Percentiles rank a stretch among this genome's conserved stretches.
Evolutionary conservation across 2,113 vertebrate genomes (phyloP).

Genomic region (Corythornis cristatus): DNA sequence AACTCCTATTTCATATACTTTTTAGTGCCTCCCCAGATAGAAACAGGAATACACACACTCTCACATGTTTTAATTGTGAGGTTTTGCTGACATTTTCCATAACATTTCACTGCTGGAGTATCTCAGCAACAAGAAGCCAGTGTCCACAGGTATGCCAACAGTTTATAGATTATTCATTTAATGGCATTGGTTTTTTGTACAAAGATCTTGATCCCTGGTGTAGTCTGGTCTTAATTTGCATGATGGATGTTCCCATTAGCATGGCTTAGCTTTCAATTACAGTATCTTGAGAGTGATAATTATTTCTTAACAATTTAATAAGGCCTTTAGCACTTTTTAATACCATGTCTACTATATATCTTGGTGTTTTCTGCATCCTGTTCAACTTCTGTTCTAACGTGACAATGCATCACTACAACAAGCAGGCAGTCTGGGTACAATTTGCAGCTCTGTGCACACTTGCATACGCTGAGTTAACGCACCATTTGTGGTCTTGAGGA

Average conservation of each 20-base stretch:
- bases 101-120: not conserved
- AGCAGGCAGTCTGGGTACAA: not conserved
- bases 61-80: not conserved
- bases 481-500: not conserved
- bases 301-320: not conserved
- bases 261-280: not conserved
- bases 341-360: not conserved
- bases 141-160: not conserved
- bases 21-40: not conserved
- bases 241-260: not conserved
- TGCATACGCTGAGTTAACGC: not conserved
- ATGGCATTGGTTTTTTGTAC: not conserved
- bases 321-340: not conserved
- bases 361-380: not conserved
- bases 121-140: not conserved
- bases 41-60: too few species aligned
- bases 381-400: not conserved
- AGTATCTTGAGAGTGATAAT: not conserved
- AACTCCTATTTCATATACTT: not conserved
- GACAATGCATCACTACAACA: not conserved
- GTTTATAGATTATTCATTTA: not conserved
- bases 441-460: not conserved
- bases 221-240: not conserved
- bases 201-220: not conserved
- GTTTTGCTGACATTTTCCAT: not conserved